Base-by-base conservation (phyloP, 2,888 invertebrate species). In the Uropetala carovei region DNA sequence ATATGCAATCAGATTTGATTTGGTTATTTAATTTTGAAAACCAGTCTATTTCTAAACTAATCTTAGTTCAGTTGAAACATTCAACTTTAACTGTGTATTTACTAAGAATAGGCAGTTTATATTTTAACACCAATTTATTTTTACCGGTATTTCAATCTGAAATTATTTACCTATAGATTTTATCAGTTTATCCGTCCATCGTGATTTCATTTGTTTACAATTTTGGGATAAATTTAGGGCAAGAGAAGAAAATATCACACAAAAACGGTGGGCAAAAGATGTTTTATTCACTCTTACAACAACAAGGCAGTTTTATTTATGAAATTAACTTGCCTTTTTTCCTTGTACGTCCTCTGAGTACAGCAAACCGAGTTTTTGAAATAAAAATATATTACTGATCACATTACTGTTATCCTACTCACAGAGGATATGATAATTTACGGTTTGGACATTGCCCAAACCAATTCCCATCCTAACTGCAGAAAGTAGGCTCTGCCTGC, bases 351-450 rank as follows among this genome's bases (percentile, higher is more conserved):
- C 64, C 89, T 89, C 64, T n/a, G 56, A 89, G 68, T 89, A 89
- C 89, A 68, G 89, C 27, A 43, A 89, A 89, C 68, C 18, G 64
- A 89, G 89, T 89, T 89, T 89, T 89, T 89, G 68, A 89, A 89
- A 89, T 89, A 89, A 89, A 89, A 89, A 89, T 89, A 89, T 89
- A 89, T 89, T 89, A 89, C 89, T 89, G 89, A 89, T 89, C 89
- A 89, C 89, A 89, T 89, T 27, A 89, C 89, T 89, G 89, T 60
- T 89, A 89, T 89, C 89, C 89, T 89, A 64, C 64, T 89, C 89
- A 89, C 89, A 89, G 89, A 89, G 89, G 89, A 89, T 89, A 89
- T 89, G 89, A 89, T 89, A 89, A 43, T 68, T 64, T 64, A 30
- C 56, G 30, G 89, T 89, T 64, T 89, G 89, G 89, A 64, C 64